Base-by-base conservation (phyloP, 92 coral and sea anemone genomes). In the Porites lobata region DNA sequence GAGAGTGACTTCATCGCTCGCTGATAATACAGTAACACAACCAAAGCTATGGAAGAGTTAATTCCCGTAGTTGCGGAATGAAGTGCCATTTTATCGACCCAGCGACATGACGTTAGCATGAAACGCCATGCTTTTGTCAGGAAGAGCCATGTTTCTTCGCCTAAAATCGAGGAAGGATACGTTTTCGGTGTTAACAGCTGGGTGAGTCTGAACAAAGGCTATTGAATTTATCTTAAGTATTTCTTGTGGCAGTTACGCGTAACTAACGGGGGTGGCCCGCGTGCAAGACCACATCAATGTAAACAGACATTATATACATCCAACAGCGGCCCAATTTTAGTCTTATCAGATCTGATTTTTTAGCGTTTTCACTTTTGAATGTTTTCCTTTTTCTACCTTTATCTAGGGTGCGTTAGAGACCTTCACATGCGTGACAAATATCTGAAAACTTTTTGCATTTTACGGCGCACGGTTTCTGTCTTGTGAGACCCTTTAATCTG, bases 161-260 rank as follows among this genome's bases (percentile, higher is more conserved):
- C 95, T 8, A 92, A 68, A 63, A 80, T 22, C 80, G 87, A 74
- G 8, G 94, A 87, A 24, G 96, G 99, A 32, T 94, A 98, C 78
- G 96, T 98, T 71, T 98, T 98, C 72, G 99, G 99, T 17, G 93
- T 98, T 51, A 98, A 95, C 76, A 98, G 99, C 69, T 93, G 99
- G 99, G 99, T 98, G 91, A 98, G 99, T 89, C 7, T 12, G 52
- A 26, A 57, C 58, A 83, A 72, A 83, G 17, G 65, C 69, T 18
- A 26, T 58, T 82, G 26, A 29, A 70, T 2, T 84, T 43, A 14
- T 26, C 51, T 0, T 59, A 12, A 70, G 17, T 22, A 50, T 47
- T 84, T 62, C 64, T 69, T 82, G 13, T 26, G 22, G 78, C 20
- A 53, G 21, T 50, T 9, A 7, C 9, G 22, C 12, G 64, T 54